Evolutionary conservation across 2,888 invertebrate species (phyloP).

Genomic region (Drosophila recens): DNA sequence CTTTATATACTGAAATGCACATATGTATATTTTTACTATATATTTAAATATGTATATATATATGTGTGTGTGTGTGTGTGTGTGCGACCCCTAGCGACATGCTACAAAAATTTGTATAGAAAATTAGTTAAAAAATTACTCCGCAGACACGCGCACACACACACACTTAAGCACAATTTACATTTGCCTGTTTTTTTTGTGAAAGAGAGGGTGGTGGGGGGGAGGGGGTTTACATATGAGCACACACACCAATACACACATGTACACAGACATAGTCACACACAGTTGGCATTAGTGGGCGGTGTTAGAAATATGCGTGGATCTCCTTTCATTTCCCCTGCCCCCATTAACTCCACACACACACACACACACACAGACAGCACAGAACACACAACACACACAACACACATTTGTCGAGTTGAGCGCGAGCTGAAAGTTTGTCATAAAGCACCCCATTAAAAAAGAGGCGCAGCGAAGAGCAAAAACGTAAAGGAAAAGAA

Average conservation of each 20-base stretch:
- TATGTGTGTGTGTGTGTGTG: constrained; percentile 18
- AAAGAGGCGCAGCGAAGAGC: constrained; percentile 54
- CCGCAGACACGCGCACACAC: constrained; percentile 71
- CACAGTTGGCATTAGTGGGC: constrained; percentile 83
- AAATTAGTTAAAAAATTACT: constrained; percentile 85
- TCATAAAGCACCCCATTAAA: constrained; percentile 83
- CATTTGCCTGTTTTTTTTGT: constrained; percentile 7
- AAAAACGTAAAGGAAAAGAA: background rate
- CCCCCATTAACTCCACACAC: constrained; percentile 36
- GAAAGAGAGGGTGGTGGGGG: background rate
- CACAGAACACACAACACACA: constrained; percentile 8
- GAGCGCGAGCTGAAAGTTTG: constrained; percentile 79
- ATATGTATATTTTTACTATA: constrained; percentile 10
- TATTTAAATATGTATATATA: constrained; percentile 16
- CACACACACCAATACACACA: constrained; percentile 29
- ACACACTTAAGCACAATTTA: constrained; percentile 43
- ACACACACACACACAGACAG: constrained; percentile 24
- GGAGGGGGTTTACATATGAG: constrained; percentile 41
- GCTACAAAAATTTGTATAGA: constrained; percentile 84
- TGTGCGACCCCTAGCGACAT: constrained; percentile 66
- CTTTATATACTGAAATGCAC: background rate
- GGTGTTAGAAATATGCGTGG: constrained; percentile 84
- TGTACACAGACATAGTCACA: constrained; percentile 33
- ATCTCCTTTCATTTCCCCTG: background rate
- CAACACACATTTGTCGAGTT: constrained; percentile 59